Percentiles rank a stretch among this genome's conserved stretches.
Conservation (phyloP, 1,140 invertebrate species). For the Augochlora pura region DNA sequence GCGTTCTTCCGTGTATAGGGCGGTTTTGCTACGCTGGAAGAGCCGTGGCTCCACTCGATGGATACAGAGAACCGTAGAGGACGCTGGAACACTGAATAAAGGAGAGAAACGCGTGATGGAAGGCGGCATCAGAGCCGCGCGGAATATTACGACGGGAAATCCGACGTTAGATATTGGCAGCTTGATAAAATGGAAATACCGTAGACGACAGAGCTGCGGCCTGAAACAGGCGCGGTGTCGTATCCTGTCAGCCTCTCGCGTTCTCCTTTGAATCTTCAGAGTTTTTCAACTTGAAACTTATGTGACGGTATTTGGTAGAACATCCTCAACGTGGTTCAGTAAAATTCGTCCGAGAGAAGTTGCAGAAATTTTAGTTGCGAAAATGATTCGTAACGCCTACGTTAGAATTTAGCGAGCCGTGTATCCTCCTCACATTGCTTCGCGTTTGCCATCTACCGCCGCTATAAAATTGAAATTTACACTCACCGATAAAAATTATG, state of each 20-base stretch:
- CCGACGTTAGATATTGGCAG: slow-evolving; percentile 56
- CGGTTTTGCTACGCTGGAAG: slow-evolving; percentile 1
- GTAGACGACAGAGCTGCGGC: slow-evolving; percentile 25
- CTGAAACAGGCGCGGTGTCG: background rate
- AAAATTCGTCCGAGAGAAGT: too few species aligned
- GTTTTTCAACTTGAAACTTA: too few species aligned
- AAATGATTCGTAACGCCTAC: too few species aligned
- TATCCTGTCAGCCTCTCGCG: background rate
- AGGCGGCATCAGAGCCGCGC: background rate
- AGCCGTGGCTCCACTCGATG: background rate
- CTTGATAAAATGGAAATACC: slow-evolving; percentile 62
- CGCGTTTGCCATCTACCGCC: too few species aligned
- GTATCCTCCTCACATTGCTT: too few species aligned
- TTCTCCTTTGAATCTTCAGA: background rate
- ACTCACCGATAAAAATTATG: too few species aligned
- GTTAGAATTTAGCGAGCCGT: too few species aligned
- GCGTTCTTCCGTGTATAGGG: background rate
- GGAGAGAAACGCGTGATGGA: slow-evolving; percentile 3
- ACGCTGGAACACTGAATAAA: background rate
- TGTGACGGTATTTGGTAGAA: too few species aligned
- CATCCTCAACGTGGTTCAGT: too few species aligned
- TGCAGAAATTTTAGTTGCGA: too few species aligned
- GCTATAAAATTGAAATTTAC: too few species aligned
- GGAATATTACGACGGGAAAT: slow-evolving; percentile 54
- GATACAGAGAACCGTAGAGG: background rate